Percentiles rank a stretch among this genome's conserved stretches.
phyloP scores from a whole-genome alignment of 2,113 vertebrate species.

The Trachemys scripta region DNA sequence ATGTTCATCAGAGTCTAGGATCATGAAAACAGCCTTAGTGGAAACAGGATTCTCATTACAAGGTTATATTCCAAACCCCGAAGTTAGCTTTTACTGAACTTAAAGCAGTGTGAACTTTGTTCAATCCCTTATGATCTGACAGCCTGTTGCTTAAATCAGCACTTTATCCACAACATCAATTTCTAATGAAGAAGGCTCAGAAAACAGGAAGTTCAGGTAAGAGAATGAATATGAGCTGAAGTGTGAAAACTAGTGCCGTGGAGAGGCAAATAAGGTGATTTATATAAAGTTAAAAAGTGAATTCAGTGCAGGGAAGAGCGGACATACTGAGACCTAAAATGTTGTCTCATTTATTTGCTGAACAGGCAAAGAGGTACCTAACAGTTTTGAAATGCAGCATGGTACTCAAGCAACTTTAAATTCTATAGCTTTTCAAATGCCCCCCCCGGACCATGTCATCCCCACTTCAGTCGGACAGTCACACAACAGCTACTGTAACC shows the following conservation, averaged over 20 bases:
- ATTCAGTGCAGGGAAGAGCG: neutral
- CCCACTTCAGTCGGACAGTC: neutral
- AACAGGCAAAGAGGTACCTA: neutral
- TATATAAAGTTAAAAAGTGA: neutral
- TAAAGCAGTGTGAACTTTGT: neutral
- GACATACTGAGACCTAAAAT: neutral
- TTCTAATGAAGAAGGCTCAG: neutral
- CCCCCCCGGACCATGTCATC: neutral
- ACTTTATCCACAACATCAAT: neutral
- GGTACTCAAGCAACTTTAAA: neutral
- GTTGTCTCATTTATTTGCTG: neutral
- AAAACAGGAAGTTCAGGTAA: neutral
- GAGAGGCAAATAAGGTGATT: neutral
- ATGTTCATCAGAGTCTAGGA: neutral
- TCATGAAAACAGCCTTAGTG: neutral
- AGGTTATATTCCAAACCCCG: neutral
- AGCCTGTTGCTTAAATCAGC: neutral
- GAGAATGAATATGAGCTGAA: neutral
- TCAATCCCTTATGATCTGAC: neutral
- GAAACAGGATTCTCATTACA: neutral
- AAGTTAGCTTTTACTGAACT: neutral
- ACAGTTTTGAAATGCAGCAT: neutral
- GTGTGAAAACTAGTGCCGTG: neutral
- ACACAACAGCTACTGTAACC: neutral
- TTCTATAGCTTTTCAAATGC: neutral